Conservation (phyloP, 2,888 invertebrate genomes). For the Podotricha telesiphe region DNA sequence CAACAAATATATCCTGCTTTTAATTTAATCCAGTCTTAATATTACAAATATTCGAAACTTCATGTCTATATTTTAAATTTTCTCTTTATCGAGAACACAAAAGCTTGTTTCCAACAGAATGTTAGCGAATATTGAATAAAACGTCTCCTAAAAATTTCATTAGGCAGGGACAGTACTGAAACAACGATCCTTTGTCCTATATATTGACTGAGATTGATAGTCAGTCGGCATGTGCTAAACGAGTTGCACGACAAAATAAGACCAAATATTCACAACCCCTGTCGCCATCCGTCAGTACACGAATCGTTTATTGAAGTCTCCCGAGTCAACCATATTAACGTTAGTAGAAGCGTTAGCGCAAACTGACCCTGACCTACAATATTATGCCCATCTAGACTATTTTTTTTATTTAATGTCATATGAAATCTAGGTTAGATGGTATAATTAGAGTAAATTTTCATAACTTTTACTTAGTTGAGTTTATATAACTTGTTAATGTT, state of each 20-base stretch:
- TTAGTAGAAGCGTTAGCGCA: neutral
- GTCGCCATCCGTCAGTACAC: conserved; percentile 70
- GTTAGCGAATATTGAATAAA: conserved; percentile 47
- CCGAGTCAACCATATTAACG: conserved; percentile 61
- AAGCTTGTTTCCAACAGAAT: conserved; percentile 24
- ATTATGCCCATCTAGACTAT: neutral
- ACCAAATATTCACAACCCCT: conserved; percentile 74
- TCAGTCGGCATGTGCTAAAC: conserved; percentile 78
- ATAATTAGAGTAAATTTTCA: too few relatives aligned
- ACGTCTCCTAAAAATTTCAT: conserved; percentile 68
- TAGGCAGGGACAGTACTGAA: conserved; percentile 66
- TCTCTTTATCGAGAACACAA: neutral
- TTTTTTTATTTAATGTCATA: neutral
- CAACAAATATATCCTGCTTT: neutral
- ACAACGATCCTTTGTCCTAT: conserved; percentile 75
- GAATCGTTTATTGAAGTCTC: conserved; percentile 72
- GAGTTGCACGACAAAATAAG: conserved; percentile 76
- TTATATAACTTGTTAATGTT: too few relatives aligned
- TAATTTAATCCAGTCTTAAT: neutral
- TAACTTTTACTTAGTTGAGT: too few relatives aligned
- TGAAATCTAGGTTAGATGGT: too few relatives aligned
- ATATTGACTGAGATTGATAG: conserved; percentile 82
- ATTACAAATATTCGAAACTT: neutral
- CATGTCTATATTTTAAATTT: neutral
- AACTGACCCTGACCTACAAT: neutral